Conservation (phyloP, 2,113 vertebrate genomes). For the Phodopus roborovskii region DNA sequence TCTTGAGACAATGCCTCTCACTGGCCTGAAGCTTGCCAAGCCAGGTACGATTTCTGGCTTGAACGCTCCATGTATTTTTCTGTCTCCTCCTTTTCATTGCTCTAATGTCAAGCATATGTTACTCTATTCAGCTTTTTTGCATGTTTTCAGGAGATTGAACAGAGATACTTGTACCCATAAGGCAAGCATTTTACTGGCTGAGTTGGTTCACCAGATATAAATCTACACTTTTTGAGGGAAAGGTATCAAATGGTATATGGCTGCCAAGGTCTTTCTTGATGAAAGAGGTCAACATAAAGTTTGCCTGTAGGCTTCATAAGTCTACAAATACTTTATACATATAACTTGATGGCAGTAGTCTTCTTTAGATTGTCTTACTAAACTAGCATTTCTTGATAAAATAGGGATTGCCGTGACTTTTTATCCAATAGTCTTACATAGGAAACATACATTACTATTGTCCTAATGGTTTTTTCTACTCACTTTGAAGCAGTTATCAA, state of each 20-base stretch:
- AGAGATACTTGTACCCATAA: not conserved
- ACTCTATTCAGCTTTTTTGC: no score
- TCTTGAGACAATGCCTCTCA: no score
- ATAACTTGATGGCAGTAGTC: not conserved
- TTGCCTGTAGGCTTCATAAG: not conserved
- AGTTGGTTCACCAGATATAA: not conserved
- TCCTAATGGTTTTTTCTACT: not conserved
- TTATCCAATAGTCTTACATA: not conserved
- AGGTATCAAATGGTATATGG: not conserved
- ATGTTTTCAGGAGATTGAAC: not conserved
- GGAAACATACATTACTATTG: not conserved
- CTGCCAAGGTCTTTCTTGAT: not conserved
- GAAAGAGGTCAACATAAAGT: not conserved
- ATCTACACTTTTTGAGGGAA: not conserved
- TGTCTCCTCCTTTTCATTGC: not conserved
- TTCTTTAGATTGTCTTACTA: not conserved
- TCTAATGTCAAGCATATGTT: not conserved
- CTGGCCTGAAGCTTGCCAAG: rapidly evolving
- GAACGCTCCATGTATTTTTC: no score
- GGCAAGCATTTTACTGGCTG: not conserved
- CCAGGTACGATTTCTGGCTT: not conserved
- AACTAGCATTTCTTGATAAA: not conserved
- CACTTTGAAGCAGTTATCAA: not conserved
- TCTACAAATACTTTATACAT: not conserved
- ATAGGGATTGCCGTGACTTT: not conserved